Evolutionary conservation across 2,797 vertebrate species (phyloP).

Genomic region (Fringilla coelebs): DNA sequence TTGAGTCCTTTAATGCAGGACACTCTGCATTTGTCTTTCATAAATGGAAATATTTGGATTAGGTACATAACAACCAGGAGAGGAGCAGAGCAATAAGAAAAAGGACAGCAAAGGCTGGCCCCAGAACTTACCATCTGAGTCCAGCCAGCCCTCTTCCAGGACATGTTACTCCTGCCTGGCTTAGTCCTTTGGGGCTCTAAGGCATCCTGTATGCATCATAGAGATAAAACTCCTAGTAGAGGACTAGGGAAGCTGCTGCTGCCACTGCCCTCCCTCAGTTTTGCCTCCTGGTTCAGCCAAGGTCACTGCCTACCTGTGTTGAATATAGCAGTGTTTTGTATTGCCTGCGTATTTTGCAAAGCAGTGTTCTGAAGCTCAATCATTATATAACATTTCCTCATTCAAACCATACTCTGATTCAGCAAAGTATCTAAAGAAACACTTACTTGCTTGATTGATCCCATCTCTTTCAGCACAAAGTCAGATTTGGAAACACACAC

Average conservation of each 20-base stretch:
- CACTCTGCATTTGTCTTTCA: background rate
- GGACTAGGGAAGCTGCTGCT: background rate
- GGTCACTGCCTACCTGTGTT: background rate
- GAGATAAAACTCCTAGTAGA: background rate
- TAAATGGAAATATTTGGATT: background rate
- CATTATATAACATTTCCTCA: background rate
- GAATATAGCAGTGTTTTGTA: background rate
- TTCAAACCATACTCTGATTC: background rate
- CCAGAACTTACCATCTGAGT: background rate
- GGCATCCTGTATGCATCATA: no score
- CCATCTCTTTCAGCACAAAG: background rate
- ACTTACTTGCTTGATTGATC: background rate
- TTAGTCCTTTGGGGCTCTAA: background rate
- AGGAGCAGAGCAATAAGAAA: background rate
- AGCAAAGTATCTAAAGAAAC: background rate
- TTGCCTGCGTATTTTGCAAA: background rate
- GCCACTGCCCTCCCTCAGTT: background rate
- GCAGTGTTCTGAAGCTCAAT: background rate
- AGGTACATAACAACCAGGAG: background rate
- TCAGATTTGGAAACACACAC: background rate
- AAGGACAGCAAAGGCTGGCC: background rate
- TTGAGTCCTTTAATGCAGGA: background rate
- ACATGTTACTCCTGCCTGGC: background rate
- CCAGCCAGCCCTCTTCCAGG: background rate
- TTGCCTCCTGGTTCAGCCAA: background rate